Evolutionary conservation across 2,113 vertebrate genomes (phyloP), one percentile per base, ranked within the genome.

Genomic region (Taxidea taxus): DNA sequence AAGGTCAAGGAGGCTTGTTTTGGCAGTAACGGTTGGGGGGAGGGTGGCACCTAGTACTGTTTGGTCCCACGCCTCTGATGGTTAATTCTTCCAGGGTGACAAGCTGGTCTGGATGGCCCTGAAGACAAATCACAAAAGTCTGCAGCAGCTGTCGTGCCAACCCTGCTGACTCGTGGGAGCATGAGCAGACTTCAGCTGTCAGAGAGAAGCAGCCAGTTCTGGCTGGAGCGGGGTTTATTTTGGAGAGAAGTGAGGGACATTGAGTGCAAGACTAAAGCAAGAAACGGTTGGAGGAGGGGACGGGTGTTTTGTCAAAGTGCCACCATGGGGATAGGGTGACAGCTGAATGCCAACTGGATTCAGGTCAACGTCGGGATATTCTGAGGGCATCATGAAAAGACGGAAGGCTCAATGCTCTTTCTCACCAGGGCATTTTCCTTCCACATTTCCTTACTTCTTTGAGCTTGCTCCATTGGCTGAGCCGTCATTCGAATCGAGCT

Each of bases 141-240:
- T 39, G 68, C 20, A 8, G 5, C 42, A 51, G 39, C 42, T 12
- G 5, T 42, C 21, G 8, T 18, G 58, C 23, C 31, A n/a, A 7
- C n/a, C 56, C 7, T 31, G 0, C 29, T 39, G 94, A 37, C n/a
- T 23, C 0, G 2, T 27, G 16, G 68, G 44, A 37, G 21, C 1
- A 0, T 27, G 20, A 7, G 4, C 39, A 12, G 29, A 39, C 27
- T 7, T 56, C 80, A 31, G 27, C 64, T 44, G 9, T 49, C 0
- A 1, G 25, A 14, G 54, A 56, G 10, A 5, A 18, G 25, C 2
- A 0, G 25, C 80, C 72, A 10, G n/a, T 12, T 27, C 90, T 54
- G 66, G 58, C 66, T 39, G 56, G 56, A 89, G 27, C 2, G 0
- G 29, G 34, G 10, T 27, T 92, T 56, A 39, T 5, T 83, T 39